Conservation (phyloP, 2,797 vertebrate species). For the Myripristis jacobus region DNA sequence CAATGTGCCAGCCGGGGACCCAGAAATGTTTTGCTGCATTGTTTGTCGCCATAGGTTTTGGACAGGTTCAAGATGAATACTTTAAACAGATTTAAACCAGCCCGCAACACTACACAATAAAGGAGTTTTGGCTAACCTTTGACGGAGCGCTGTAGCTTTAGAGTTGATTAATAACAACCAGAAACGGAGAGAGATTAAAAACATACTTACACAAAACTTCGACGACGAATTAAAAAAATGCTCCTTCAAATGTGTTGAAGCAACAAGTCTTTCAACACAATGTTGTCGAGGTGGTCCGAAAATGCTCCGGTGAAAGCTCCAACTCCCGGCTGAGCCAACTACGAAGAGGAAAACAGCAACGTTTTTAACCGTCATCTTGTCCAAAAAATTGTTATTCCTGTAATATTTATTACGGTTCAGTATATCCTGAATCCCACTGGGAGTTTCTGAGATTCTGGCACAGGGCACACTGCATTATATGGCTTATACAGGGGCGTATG, state of each 20-base stretch:
- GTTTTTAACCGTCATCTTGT: slow-evolving; percentile 91
- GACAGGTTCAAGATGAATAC: too few species aligned
- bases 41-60: neutral
- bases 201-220: slow-evolving; percentile 83
- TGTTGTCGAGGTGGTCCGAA: slow-evolving; percentile 91
- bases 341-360: slow-evolving; percentile 86
- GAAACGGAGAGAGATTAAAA: too few species aligned
- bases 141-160: slow-evolving; percentile 44
- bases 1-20: neutral
- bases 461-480: slow-evolving; percentile 65
- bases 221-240: slow-evolving; percentile 57
- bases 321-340: slow-evolving; percentile 89
- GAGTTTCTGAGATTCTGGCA: slow-evolving; percentile 52
- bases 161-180: slow-evolving; percentile 11
- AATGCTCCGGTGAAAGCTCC: slow-evolving; percentile 92
- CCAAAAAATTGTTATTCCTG: slow-evolving; percentile 65
- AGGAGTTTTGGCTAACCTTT: slow-evolving; percentile 42
- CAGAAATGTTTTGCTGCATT: neutral
- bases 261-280: slow-evolving; percentile 92
- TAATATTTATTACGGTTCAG: slow-evolving; percentile 41
- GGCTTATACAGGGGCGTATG: slow-evolving; percentile 77
- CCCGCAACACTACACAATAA: slow-evolving; percentile 39
- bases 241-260: slow-evolving; percentile 81
- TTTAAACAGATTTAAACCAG: slow-evolving; percentile 43
- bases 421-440: slow-evolving; percentile 49